phyloP scores from a whole-genome alignment of 2,888 invertebrate species.

The Microctonus brassicae region DNA sequence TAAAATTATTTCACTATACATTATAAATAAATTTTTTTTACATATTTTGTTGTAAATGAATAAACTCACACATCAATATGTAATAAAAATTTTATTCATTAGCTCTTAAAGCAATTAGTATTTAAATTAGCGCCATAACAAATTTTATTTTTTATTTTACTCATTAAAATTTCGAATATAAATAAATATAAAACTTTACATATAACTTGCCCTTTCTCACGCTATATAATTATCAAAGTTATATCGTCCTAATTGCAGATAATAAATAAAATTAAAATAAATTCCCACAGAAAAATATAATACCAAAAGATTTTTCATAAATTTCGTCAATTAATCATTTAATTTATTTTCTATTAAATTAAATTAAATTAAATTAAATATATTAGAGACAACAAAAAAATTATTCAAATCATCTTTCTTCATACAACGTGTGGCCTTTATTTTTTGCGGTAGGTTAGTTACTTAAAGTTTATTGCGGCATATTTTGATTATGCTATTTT shows the following conservation, averaged over 20 bases:
- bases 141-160: neutral
- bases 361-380: neutral
- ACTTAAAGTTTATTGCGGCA: neutral
- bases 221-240: neutral
- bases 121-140: neutral
- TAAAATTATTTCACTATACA: neutral
- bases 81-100: slow-evolving; percentile 7
- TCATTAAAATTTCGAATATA: too few relatives aligned
- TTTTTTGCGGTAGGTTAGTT: slow-evolving; percentile 25
- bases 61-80: slow-evolving; percentile 2
- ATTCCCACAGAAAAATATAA: too few relatives aligned
- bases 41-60: slow-evolving; percentile 5
- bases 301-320: too few relatives aligned
- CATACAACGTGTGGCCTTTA: slow-evolving; percentile 1
- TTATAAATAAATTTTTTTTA: too few relatives aligned
- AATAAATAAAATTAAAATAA: neutral
- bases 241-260: neutral
- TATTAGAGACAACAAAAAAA: too few relatives aligned
- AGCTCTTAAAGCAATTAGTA: neutral
- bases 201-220: neutral
- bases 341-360: neutral
- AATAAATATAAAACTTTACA: neutral
- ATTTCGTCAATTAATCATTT: neutral
- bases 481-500: neutral
- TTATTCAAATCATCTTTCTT: neutral